A percentile compares a stretch with the other conserved stretches of the same genome.
These are phyloP conservation scores for Buathra laborator DNA, from an alignment of 2,888 invertebrate genomes.

Conservation along the genomic window DNA sequence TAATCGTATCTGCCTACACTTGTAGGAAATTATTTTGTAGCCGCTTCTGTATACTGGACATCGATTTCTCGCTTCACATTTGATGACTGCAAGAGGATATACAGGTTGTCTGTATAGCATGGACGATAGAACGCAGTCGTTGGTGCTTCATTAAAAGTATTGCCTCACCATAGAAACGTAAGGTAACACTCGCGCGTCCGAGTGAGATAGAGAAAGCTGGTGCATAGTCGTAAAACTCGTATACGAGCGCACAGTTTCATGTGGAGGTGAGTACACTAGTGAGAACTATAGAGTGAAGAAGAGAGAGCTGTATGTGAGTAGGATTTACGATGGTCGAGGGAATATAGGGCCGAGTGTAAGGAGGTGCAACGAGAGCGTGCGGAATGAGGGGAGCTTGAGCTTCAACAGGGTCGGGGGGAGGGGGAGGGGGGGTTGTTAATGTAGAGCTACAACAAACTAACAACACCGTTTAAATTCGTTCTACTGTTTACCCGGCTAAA, in stretches of 20 bases:
- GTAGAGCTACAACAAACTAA: slow-evolving; percentile 69
- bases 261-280: slow-evolving; percentile 20
- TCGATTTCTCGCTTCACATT: slow-evolving; percentile 19
- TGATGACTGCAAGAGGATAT: neutral
- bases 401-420: slow-evolving; percentile 51
- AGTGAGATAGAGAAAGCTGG: slow-evolving; percentile 38
- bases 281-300: slow-evolving; percentile 47
- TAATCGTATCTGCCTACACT: neutral
- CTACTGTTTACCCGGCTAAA: slow-evolving; percentile 65
- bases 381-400: slow-evolving; percentile 24
- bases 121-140: slow-evolving; percentile 24
- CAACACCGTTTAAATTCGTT: slow-evolving; percentile 74
- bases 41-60: neutral
- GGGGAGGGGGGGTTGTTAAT: slow-evolving; percentile 67
- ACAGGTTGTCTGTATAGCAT: neutral
- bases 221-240: slow-evolving; percentile 57
- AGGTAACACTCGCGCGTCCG: slow-evolving; percentile 9
- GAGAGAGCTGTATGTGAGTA: slow-evolving; percentile 54
- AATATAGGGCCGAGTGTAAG: slow-evolving; percentile 51
- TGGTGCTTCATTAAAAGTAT: slow-evolving; percentile 49
- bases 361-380: slow-evolving; percentile 23
- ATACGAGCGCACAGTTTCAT: slow-evolving; percentile 26
- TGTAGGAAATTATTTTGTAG: slow-evolving; percentile 6
- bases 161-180: slow-evolving; percentile 26
- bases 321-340: slow-evolving; percentile 71